These are phyloP conservation scores for Cheilosia vulpina DNA, from an alignment of 2,888 invertebrate genomes.

Conservation along the genomic window DNA sequence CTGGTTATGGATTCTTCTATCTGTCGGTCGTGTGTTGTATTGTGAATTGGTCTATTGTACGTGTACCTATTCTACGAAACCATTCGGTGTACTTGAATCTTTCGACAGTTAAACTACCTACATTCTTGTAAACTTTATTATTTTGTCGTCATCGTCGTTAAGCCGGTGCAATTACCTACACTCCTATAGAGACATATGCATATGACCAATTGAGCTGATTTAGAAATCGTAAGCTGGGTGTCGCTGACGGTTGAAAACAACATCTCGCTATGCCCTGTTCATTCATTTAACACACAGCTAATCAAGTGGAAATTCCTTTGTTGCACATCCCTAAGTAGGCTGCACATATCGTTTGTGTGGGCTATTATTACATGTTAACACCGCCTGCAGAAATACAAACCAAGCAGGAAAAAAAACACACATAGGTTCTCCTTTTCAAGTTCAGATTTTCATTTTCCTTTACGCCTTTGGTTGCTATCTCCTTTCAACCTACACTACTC, in stretches of 20 bases:
- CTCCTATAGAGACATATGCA: background rate
- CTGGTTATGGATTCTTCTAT: slow-evolving; percentile 43
- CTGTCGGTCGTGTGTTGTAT: slow-evolving; percentile 23
- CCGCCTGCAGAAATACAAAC: slow-evolving; percentile 54
- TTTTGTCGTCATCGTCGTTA: background rate
- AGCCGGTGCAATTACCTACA: slow-evolving; percentile 2
- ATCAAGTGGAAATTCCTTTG: slow-evolving; percentile 66
- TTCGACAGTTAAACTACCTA: slow-evolving; percentile 12
- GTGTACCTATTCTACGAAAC: slow-evolving; percentile 26
- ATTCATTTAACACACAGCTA: slow-evolving; percentile 42
- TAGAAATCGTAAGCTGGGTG: slow-evolving; percentile 32
- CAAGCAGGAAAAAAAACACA: slow-evolving; percentile 8
- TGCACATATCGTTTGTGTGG: slow-evolving; percentile 49
- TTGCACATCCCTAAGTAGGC: slow-evolving; percentile 44
- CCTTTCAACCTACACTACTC: slow-evolving; percentile 47
- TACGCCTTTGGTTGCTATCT: slow-evolving; percentile 16
- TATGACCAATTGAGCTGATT: slow-evolving; percentile 31
- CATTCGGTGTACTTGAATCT: slow-evolving; percentile 36
- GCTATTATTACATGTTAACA: slow-evolving; percentile 61
- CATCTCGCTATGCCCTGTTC: slow-evolving; percentile 1
- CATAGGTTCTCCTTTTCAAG: slow-evolving; percentile 33
- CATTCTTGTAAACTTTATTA: slow-evolving; percentile 23
- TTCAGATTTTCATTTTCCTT: slow-evolving; percentile 7
- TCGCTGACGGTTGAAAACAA: slow-evolving; percentile 9
- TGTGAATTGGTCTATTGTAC: slow-evolving; percentile 15